phyloP scores from a whole-genome alignment of 1,140 invertebrate species.

The Pseudoatta argentina region DNA sequence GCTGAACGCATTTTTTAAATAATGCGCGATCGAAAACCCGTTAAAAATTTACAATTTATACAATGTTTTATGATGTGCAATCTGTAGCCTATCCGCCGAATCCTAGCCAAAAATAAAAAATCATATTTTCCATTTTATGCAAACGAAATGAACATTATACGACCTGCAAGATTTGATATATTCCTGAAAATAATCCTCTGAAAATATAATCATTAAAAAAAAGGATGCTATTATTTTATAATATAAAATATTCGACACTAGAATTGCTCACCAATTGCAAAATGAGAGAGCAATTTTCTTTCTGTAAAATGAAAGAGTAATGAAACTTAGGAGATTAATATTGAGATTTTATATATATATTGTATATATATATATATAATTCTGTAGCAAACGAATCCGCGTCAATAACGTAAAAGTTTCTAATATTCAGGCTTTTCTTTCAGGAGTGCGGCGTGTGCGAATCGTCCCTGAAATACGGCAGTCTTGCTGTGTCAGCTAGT shows the following conservation, averaged over 20 bases:
- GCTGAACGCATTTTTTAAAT: too few species aligned
- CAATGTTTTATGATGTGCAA: too few species aligned
- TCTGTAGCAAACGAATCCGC: not conserved
- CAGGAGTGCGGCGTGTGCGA: slow-evolving; percentile 90
- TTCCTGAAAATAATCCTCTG: too few species aligned
- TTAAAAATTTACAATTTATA: too few species aligned
- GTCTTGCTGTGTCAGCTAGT: slow-evolving; percentile 90
- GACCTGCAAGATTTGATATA: too few species aligned
- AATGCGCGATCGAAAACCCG: too few species aligned
- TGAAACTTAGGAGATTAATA: not conserved
- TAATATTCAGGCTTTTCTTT: slow-evolving; percentile 38
- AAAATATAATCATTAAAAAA: too few species aligned
- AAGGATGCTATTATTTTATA: not conserved
- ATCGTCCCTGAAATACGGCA: slow-evolving; percentile 88
- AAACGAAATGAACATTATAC: too few species aligned
- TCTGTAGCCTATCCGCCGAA: too few species aligned
- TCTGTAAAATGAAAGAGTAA: not conserved
- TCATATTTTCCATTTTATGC: too few species aligned
- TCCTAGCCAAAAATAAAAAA: too few species aligned
- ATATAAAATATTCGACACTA: not conserved
- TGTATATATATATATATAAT: not conserved
- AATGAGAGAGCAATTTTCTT: not conserved
- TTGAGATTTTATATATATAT: not conserved
- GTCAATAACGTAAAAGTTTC: not conserved
- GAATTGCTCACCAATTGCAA: not conserved